These are phyloP conservation scores for Phylloscopus trochilus DNA, from an alignment of 2,113 vertebrate genomes.

Conservation along the genomic window DNA sequence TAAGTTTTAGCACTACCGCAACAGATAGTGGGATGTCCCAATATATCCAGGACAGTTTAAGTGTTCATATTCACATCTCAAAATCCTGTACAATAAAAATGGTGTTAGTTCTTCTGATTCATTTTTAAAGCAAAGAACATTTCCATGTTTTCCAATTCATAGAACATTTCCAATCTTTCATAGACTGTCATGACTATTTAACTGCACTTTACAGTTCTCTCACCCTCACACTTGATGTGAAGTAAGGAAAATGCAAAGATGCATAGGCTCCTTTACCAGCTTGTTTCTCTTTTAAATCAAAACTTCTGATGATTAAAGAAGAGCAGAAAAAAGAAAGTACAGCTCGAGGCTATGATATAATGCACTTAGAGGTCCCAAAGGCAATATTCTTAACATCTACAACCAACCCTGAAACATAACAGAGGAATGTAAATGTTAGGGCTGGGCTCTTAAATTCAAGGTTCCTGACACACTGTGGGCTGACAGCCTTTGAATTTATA, in stretches of 20 bases:
- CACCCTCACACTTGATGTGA: neutral
- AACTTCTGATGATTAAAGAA: constrained; percentile 51
- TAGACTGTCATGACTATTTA: constrained; percentile 20
- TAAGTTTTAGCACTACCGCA: neutral
- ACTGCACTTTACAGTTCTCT: constrained; percentile 11
- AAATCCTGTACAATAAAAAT: constrained; percentile 40
- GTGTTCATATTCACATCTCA: neutral
- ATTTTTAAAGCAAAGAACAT: constrained; percentile 55
- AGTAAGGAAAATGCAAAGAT: constrained; percentile 2
- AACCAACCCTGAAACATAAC: neutral
- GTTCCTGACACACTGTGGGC: neutral
- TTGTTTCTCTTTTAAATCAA: constrained; percentile 32
- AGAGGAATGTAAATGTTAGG: neutral
- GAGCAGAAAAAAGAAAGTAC: neutral
- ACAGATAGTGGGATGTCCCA: neutral
- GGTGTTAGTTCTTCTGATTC: neutral
- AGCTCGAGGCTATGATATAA: constrained; percentile 21
- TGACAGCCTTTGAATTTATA: constrained; percentile 42
- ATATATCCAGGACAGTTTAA: neutral
- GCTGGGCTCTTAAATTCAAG: constrained; percentile 14
- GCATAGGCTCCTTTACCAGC: neutral
- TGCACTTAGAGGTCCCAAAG: constrained; percentile 44
- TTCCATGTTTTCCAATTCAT: constrained; percentile 25
- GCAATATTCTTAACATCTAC: constrained; percentile 33
- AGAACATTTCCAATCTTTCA: constrained; percentile 11